Conservation (phyloP, 2,888 invertebrate species). For the Yponomeuta sedellus region DNA sequence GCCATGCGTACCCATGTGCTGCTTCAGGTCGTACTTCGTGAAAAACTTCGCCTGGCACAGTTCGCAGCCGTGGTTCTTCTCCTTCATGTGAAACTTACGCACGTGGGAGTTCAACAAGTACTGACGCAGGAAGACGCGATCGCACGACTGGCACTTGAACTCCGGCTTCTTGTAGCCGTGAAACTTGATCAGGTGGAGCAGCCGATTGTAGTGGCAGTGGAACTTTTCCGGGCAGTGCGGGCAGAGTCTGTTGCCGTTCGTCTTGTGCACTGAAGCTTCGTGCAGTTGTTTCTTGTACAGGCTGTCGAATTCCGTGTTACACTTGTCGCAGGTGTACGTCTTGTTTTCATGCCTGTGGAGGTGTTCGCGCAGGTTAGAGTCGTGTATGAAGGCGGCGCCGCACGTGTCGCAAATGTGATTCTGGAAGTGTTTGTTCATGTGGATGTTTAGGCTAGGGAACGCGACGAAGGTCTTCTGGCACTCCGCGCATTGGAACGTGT, state of each 20-base stretch:
- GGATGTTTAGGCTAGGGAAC: slow-evolving; percentile 55
- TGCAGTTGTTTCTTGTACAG: slow-evolving; percentile 36
- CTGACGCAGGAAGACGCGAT: slow-evolving; percentile 50
- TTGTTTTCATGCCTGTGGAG: slow-evolving; percentile 35
- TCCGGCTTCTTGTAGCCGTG: slow-evolving; percentile 52
- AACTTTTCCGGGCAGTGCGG: slow-evolving; percentile 47
- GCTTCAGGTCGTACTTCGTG: slow-evolving; percentile 44
- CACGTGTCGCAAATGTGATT: slow-evolving; percentile 62
- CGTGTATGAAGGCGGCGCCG: slow-evolving; percentile 55
- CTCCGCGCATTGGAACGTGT: slow-evolving; percentile 46
- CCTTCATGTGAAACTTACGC: slow-evolving; percentile 57
- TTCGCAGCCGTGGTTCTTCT: slow-evolving; percentile 53
- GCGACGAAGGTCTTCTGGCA: slow-evolving; percentile 43
- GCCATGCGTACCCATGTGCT: slow-evolving; percentile 42
- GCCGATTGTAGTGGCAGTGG: slow-evolving; percentile 44
- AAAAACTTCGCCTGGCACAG: slow-evolving; percentile 56
- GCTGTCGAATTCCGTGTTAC: slow-evolving; percentile 36
- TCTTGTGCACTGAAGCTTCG: slow-evolving; percentile 34
- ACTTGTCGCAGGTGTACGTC: slow-evolving; percentile 38
- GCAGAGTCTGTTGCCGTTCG: slow-evolving; percentile 47
- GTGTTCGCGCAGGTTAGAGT: slow-evolving; percentile 56
- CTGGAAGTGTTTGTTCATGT: slow-evolving; percentile 60
- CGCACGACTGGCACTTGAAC: slow-evolving; percentile 45
- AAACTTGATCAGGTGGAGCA: slow-evolving; percentile 41
- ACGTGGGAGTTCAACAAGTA: slow-evolving; percentile 58